Conservation (phyloP, 2,797 vertebrate species). For the Erpetoichthys calabaricus region DNA sequence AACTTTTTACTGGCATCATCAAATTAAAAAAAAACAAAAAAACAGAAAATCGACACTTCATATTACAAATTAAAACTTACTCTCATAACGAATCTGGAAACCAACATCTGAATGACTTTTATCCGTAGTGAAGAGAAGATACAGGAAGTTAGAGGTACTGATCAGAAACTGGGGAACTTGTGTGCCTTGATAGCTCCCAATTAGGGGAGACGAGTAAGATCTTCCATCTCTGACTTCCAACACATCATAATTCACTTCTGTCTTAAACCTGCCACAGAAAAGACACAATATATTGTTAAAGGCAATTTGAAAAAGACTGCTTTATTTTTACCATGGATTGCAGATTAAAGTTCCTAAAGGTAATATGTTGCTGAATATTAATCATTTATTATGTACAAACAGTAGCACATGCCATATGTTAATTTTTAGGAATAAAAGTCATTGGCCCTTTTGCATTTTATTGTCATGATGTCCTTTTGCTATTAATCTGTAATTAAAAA, state of each 20-base stretch:
- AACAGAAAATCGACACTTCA: too few species aligned
- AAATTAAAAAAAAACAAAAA: too few species aligned
- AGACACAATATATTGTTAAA: rapidly evolving
- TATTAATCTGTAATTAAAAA: too few species aligned
- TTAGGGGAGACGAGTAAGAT: conserved; percentile 78
- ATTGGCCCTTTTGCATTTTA: too few species aligned
- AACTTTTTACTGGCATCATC: too few species aligned
- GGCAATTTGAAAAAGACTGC: neutral
- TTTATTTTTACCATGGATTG: too few species aligned
- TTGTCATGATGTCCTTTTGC: too few species aligned
- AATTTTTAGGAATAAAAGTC: too few species aligned
- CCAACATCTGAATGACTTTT: conserved; percentile 95
- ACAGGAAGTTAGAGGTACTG: conserved; percentile 93
- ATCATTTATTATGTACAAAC: too few species aligned
- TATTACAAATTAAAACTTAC: conserved; percentile 46
- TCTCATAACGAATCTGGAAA: conserved; percentile 93
- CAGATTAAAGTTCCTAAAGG: rapidly evolving
- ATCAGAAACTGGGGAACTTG: conserved; percentile 98
- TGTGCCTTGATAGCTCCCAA: conserved; percentile 91
- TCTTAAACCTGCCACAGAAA: conserved; percentile 68
- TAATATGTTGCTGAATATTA: neutral
- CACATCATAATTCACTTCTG: conserved; percentile 91
- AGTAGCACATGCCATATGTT: too few species aligned
- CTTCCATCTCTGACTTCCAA: conserved; percentile 87
- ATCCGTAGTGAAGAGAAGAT: conserved; percentile 88